phyloP scores from a whole-genome alignment of 2,888 invertebrate species.

The Anaspis maculata region DNA sequence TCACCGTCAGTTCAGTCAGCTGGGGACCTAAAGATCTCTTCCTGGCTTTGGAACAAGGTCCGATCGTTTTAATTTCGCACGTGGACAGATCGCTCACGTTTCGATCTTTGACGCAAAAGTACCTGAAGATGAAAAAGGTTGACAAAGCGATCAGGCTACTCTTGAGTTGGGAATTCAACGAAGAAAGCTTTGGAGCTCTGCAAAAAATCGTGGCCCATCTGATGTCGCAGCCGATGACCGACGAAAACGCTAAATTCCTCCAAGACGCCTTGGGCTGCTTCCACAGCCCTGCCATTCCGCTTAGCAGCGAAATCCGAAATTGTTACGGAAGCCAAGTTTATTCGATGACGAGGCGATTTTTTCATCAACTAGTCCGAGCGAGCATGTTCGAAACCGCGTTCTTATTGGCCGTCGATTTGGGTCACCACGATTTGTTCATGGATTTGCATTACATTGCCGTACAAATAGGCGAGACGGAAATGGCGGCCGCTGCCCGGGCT shows the following conservation, averaged over 20 bases:
- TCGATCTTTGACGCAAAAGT: constrained; percentile 41
- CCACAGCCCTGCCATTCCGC: constrained; percentile 59
- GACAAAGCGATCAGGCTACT: constrained; percentile 63
- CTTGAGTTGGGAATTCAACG: constrained; percentile 62
- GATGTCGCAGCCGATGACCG: constrained; percentile 50
- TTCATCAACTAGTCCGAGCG: constrained; percentile 73
- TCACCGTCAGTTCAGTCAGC: constrained; percentile 31
- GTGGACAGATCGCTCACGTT: constrained; percentile 29
- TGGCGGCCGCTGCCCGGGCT: constrained; percentile 62
- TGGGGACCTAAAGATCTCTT: constrained; percentile 42
- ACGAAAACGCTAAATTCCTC: constrained; percentile 55
- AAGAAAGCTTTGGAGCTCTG: constrained; percentile 64
- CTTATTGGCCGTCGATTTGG: constrained; percentile 75
- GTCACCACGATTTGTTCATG: constrained; percentile 80
- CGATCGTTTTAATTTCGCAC: constrained; percentile 41
- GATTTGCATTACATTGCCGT: constrained; percentile 72
- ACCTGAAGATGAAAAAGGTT: constrained; percentile 54
- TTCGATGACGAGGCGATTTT: constrained; percentile 78
- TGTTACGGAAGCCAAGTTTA: constrained; percentile 67
- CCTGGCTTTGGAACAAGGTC: constrained; percentile 55
- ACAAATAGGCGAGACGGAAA: constrained; percentile 49
- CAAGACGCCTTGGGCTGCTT: constrained; percentile 76
- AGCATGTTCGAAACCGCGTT: constrained; percentile 74
- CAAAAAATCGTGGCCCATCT: constrained; percentile 64
- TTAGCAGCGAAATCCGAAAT: constrained; percentile 59